These are phyloP conservation scores for Phainopepla nitens DNA, from an alignment of 2,113 vertebrate species.

Conservation along the genomic window DNA sequence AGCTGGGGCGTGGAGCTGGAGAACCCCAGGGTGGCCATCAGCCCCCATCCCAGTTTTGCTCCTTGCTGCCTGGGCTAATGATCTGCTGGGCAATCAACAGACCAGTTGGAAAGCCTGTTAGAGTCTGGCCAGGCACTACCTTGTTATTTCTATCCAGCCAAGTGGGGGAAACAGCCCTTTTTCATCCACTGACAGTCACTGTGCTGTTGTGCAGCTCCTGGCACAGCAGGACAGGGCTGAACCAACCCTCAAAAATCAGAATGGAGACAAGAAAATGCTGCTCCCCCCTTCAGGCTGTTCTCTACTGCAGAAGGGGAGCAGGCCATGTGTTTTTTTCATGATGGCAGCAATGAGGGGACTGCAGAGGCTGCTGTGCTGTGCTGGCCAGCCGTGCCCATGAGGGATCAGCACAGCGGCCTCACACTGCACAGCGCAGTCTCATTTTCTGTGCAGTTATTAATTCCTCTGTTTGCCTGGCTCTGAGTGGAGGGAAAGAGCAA, in stretches of 20 bases:
- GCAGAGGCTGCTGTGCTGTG: not conserved
- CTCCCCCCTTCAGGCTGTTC: not conserved
- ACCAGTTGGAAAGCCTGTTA: not conserved
- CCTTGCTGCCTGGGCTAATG: not conserved
- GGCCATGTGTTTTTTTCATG: not conserved
- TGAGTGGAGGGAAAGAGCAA: not conserved
- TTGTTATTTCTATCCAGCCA: constrained; percentile 11
- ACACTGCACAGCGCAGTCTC: fast-evolving
- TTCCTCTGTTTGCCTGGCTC: not conserved
- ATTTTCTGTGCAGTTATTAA: not conserved
- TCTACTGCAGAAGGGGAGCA: not conserved
- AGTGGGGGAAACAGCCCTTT: not conserved
- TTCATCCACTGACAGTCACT: not conserved
- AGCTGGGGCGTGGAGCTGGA: not conserved
- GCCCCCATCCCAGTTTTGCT: not conserved
- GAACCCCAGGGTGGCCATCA: not conserved
- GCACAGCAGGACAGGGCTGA: not conserved
- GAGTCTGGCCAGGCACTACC: not conserved
- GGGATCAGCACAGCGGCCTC: not conserved
- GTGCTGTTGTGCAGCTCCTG: not conserved
- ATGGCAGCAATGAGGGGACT: not conserved
- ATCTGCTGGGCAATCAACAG: not conserved
- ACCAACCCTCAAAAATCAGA: not conserved
- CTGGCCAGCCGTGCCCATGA: not conserved
- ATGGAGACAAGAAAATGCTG: not conserved